phyloP scores from a whole-genome alignment of 2,888 invertebrate species.

The Melipona bicolor region DNA sequence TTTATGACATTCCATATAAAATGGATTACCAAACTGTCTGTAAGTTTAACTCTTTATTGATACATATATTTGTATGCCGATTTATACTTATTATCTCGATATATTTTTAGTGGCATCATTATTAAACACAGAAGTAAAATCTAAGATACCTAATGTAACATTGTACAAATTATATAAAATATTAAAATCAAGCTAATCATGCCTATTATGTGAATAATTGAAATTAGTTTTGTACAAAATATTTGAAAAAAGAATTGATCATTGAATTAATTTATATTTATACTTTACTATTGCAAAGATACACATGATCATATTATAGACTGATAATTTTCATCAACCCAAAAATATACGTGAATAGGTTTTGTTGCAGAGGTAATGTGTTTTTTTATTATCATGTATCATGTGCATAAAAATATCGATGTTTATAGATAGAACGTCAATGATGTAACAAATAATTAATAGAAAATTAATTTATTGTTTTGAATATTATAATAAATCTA shows the following conservation, averaged over 20 bases:
- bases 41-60: constrained; percentile 64
- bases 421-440: constrained; percentile 34
- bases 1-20: constrained; percentile 86
- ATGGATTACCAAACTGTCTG: constrained; percentile 75
- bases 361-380: not conserved
- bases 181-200: constrained; percentile 60
- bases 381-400: constrained; percentile 15
- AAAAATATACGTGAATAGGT: not conserved
- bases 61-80: not conserved
- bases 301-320: constrained; percentile 13
- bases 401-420: constrained; percentile 8
- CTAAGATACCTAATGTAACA: constrained; percentile 67
- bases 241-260: constrained; percentile 2
- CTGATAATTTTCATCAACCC: constrained; percentile 33
- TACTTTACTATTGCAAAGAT: constrained; percentile 5
- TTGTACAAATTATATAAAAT: constrained; percentile 74
- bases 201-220: constrained; percentile 13
- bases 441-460: constrained; percentile 25
- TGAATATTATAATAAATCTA: constrained; percentile 30
- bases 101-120: constrained; percentile 72
- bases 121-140: constrained; percentile 58
- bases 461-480: constrained; percentile 58
- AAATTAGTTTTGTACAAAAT: constrained; percentile 14
- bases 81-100: constrained; percentile 22
- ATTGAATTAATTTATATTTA: constrained; percentile 14